Base-by-base conservation (phyloP, 2,797 vertebrate genomes). In the Thamnophis elegans region DNA sequence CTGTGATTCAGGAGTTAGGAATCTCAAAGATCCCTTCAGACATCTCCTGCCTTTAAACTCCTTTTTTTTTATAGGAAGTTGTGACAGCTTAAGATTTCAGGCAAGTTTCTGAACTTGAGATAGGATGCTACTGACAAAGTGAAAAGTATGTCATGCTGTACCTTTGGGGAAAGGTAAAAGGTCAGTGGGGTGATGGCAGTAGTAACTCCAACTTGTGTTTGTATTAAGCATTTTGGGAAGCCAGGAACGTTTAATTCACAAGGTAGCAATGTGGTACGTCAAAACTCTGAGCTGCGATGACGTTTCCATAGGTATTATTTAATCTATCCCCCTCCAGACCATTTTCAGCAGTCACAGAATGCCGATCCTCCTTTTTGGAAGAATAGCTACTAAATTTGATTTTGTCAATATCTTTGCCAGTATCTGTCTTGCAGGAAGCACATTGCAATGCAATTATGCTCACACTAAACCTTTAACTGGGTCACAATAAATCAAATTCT, bases 401-500 rank as follows among this genome's bases (percentile, higher is more conserved):
- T 88, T 85, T 91, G 89, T 91, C 89, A 93, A 88, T 93, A 91
- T 91, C 92, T 93, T 28, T n/a, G 56, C 47, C 56, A 85, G 92
- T n/a, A 85, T 91, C 85, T 91, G 56, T 88, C 68, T 88, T 85
- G 65, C 92, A 82, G 65, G 89, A 93, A 93, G 62, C 68, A 82
- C 86, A 82, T 25, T 62, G 92, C 92, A 55, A 88, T 91, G 89
- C 89, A 93, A 85, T 93, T 91, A 88, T 82, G 89, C 89, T 88
- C 92, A 91, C 89, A 36, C 68, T 60, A 90, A 93, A 91, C 68
- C 92, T 93, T 93, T 93, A 88, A 91, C 89, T 85, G 86, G 89
- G 92, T 91, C 92, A 93, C 92, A 91, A 91, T 93, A 93, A 93
- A 93, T 91, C 92, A 93, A 88, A 93, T 86, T 88, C 68, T 55